These are phyloP conservation scores for Escarpia spicata DNA, from an alignment of 2,888 invertebrate species.

Conservation along the genomic window DNA sequence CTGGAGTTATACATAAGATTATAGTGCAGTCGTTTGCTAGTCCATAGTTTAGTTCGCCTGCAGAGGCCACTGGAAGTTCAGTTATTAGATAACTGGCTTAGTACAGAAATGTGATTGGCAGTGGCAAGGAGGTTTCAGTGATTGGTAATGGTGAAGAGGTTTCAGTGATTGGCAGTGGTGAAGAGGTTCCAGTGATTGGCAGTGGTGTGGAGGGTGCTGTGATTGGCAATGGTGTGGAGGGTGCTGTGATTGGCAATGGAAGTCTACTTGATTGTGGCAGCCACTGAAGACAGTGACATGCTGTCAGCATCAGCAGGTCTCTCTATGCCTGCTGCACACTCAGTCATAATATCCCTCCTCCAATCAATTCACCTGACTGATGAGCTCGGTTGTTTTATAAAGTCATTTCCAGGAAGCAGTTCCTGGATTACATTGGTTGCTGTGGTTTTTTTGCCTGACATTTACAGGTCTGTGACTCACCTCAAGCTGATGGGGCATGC, in stretches of 20 bases:
- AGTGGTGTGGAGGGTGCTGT: too few relatives aligned
- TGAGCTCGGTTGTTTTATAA: background rate
- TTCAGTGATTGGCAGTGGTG: too few relatives aligned
- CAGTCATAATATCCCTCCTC: background rate
- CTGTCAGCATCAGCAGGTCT: background rate
- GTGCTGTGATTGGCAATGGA: background rate
- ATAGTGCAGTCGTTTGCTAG: background rate
- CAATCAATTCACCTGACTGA: constrained; percentile 5
- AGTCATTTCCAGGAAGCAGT: constrained; percentile 4
- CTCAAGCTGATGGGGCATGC: background rate
- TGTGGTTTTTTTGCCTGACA: constrained; percentile 16
- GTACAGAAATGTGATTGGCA: background rate
- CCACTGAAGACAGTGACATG: background rate
- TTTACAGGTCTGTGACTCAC: background rate
- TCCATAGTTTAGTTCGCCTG: constrained; percentile 1
- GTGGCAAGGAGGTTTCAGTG: too few relatives aligned
- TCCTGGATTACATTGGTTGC: background rate
- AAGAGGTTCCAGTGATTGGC: too few relatives aligned
- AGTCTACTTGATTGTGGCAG: background rate
- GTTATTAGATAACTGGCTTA: background rate
- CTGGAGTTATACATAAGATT: background rate
- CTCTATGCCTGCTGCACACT: background rate
- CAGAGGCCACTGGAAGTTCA: background rate
- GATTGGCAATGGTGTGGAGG: background rate
- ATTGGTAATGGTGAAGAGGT: too few relatives aligned